Evolutionary conservation across 1,140 invertebrate species (phyloP).

Genomic region (Rhopalosiphum padi): DNA sequence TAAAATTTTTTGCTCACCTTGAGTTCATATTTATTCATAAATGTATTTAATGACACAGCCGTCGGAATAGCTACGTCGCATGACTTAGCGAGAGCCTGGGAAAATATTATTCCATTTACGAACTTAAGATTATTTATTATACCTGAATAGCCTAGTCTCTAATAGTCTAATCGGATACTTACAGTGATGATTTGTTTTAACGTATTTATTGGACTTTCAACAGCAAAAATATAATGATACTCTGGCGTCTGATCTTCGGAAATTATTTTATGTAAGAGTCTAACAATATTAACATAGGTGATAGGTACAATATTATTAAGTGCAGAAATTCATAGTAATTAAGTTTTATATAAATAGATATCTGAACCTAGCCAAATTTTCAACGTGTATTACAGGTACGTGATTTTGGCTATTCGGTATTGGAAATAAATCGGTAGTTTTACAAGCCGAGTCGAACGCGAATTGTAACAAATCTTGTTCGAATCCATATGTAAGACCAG

Average conservation of each 20-base stretch:
- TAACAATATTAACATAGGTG: background rate
- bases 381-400: background rate
- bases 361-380: background rate
- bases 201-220: constrained; percentile 32
- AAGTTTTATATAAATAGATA: background rate
- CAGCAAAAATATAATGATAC: background rate
- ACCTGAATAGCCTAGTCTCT: background rate
- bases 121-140: background rate
- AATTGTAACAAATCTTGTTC: constrained; percentile 38
- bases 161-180: background rate
- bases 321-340: background rate
- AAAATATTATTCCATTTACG: background rate
- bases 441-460: background rate
- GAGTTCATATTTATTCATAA: background rate
- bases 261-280: background rate
- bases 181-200: constrained; percentile 10
- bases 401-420: background rate
- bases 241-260: background rate
- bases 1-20: background rate
- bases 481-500: background rate
- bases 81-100: background rate
- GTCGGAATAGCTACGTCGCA: background rate
- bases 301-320: background rate
- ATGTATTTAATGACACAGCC: background rate
- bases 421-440: background rate